Base-by-base conservation (phyloP, 2,113 vertebrate genomes). In the Sitta europaea region DNA sequence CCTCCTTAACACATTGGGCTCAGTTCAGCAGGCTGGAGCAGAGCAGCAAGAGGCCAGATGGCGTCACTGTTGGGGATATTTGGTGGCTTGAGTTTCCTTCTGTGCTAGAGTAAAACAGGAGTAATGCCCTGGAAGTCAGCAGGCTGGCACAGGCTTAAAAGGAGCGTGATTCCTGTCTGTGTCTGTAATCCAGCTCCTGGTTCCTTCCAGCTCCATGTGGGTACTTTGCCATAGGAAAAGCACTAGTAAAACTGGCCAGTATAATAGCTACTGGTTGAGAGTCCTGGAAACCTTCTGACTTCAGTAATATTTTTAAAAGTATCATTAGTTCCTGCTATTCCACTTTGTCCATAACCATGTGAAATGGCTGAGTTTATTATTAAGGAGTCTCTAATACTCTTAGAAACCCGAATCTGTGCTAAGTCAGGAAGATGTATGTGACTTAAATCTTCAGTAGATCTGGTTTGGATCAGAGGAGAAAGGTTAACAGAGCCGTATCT, bases 401-500 rank as follows among this genome's bases (percentile, higher is more conserved):
- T 55, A 94, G 90, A 91, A 98, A 94, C 72, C 82, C 1, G 40
- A 95, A 97, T 97, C 95, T 94, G 2, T 24, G 53, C 91, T 76
- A 90, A 97, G 95, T 86, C 96, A 94, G 95, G 96, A 97, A 98
- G 98, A 98, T 96, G 86, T 94, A 96, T 94, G 94, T 92, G 94
- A 95, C 97, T 96, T 88, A 97, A 97, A 97, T 97, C 97, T 96
- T 91, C 28, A 71, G 96, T 92, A 91, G 95, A 96, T 98, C 98
- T 98, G 98, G 92, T 95, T 96, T 98, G 97, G 96, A 97, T 98
- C 98, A 98, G 92, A 94, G 91, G 33, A 90, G 90, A 86, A 89
- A 92, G 79, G 86, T 91, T 94, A 96, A 77, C 90, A 89, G 96
- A 96, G 96, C 95, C 14, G 43, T 63, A 95, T 97, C 98, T 98